Percentiles rank a stretch among this genome's conserved stretches.
phyloP scores from a whole-genome alignment of 2,113 vertebrate genomes.

The Oryzias woworae region DNA sequence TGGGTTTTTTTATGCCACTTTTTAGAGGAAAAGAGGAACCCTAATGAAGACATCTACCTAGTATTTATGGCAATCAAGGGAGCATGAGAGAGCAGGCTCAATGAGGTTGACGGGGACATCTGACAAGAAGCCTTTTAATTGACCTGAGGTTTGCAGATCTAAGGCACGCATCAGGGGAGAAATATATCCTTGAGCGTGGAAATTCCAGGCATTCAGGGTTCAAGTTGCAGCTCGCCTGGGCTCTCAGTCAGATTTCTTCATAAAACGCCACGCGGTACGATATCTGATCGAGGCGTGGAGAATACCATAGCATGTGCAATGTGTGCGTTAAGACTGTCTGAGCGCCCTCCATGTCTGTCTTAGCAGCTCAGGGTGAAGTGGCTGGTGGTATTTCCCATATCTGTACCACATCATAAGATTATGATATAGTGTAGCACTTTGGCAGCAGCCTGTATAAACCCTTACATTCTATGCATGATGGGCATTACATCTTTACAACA shows the following conservation, averaged over 20 bases:
- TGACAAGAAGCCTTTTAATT: constrained; percentile 63
- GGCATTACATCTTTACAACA: constrained; percentile 39
- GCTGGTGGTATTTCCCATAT: constrained; percentile 38
- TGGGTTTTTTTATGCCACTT: constrained; percentile 54
- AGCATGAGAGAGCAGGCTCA: constrained; percentile 47
- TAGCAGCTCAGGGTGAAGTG: constrained; percentile 11
- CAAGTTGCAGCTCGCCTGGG: constrained; percentile 82
- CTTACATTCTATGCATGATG: constrained; percentile 25
- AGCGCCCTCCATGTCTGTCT: constrained; percentile 13
- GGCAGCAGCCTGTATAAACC: constrained; percentile 44
- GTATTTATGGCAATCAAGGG: constrained; percentile 62
- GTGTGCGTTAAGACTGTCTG: constrained; percentile 38
- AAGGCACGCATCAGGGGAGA: constrained; percentile 64
- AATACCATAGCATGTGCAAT: constrained; percentile 37
- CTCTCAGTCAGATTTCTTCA: constrained; percentile 74
- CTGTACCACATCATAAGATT: constrained; percentile 15
- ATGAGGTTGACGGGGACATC: constrained; percentile 52
- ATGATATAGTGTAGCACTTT: constrained; percentile 33
- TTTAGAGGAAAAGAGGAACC: constrained; percentile 50
- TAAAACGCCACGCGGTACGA: constrained; percentile 66
- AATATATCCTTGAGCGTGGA: constrained; percentile 75
- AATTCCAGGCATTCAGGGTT: constrained; percentile 90
- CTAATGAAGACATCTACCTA: constrained; percentile 61
- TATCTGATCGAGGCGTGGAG: constrained; percentile 64
- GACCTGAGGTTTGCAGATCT: constrained; percentile 56